Evolutionary conservation across 1,140 invertebrate species (phyloP).

Genomic region (Drosophila arawakana): DNA sequence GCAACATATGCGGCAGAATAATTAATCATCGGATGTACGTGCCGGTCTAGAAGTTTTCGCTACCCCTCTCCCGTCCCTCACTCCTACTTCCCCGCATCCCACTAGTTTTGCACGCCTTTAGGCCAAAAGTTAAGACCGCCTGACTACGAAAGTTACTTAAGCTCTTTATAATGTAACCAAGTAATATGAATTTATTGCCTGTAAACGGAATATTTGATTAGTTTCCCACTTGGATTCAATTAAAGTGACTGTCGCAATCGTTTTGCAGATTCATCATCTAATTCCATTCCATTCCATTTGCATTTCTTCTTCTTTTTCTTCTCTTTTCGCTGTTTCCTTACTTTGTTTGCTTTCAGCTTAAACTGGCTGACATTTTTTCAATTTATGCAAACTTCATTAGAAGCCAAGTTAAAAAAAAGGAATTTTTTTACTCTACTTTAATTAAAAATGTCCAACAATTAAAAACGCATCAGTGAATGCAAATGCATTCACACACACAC

Average conservation of each 20-base stretch:
- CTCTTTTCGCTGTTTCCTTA: neutral
- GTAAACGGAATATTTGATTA: constrained; percentile 75
- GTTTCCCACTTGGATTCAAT: constrained; percentile 64
- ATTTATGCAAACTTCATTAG: constrained; percentile 74
- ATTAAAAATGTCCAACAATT: constrained; percentile 71
- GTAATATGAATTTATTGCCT: constrained; percentile 55
- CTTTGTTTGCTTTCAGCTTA: neutral
- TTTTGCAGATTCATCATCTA: neutral
- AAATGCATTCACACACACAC: neutral
- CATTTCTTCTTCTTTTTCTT: neutral
- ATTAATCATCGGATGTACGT: constrained; percentile 75
- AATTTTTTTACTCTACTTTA: constrained; percentile 47
- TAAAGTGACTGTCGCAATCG: constrained; percentile 52
- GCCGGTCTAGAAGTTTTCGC: constrained; percentile 55
- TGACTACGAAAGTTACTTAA: constrained; percentile 31
- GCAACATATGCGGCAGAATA: constrained; percentile 73
- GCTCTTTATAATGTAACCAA: constrained; percentile 43
- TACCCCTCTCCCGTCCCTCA: neutral
- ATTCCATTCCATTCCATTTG: too few species aligned
- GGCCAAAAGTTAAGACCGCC: constrained; percentile 39
- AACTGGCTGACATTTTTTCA: constrained; percentile 29
- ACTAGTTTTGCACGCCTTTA: neutral
- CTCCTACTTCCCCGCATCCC: neutral
- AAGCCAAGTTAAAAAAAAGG: constrained; percentile 54
- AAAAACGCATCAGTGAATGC: constrained; percentile 64